A percentile compares a stretch with the other conserved stretches of the same genome.
Evolutionary conservation across 1,140 invertebrate genomes (phyloP).

Genomic region (Brachionus plicatilis): DNA sequence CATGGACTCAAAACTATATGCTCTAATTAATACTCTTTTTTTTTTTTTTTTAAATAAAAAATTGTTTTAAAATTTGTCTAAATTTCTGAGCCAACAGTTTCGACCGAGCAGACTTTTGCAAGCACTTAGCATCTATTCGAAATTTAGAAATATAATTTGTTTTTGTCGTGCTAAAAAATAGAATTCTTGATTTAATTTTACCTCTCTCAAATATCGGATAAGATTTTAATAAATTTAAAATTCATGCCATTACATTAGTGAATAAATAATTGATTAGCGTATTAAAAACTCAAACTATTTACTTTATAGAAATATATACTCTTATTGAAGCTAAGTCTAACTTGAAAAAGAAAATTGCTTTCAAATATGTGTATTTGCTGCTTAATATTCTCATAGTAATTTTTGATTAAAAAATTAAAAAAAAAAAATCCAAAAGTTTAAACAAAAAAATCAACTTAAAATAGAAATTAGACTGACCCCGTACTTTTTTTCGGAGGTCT

Average conservation of each 20-base stretch:
- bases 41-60: not conserved
- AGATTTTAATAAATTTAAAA: not conserved
- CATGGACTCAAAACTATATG: not conserved
- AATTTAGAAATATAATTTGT: not conserved
- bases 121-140: not conserved
- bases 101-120: not conserved
- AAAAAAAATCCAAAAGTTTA: too few relatives aligned
- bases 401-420: not conserved
- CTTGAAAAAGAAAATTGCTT: not conserved
- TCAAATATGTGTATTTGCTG: not conserved
- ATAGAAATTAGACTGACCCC: not conserved
- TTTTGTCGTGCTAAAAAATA: not conserved
- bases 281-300: not conserved
- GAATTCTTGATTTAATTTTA: not conserved
- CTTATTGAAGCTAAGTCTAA: not conserved
- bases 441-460: not conserved
- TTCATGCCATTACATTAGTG: not conserved
- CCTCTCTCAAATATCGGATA: not conserved
- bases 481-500: not conserved
- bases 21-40: not conserved
- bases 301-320: not conserved
- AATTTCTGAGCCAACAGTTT: not conserved
- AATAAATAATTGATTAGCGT: constrained; percentile 1
- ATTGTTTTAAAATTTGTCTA: not conserved
- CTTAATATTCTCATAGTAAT: not conserved